Base-by-base conservation (phyloP, 2,797 vertebrate species). In the Acrocephalus scirpaceus region DNA sequence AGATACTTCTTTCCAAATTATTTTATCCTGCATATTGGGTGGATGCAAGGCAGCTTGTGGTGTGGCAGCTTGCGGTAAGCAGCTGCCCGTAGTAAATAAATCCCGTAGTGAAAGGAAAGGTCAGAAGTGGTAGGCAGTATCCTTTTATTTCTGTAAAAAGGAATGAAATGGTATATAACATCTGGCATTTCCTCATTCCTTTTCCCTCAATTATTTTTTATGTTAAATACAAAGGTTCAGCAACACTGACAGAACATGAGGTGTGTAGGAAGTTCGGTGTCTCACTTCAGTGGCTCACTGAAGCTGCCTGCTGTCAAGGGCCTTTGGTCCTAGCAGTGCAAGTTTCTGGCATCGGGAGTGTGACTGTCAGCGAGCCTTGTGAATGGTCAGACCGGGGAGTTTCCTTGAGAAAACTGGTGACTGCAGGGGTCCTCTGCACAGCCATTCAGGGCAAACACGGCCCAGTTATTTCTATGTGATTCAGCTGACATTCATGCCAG, bases 361-460 rank as follows among this genome's bases (percentile, higher is more conserved):
- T 3, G n/a, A 12, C 19, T 7, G 13, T 27, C 32, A 62, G 38
- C 16, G 14, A 75, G 9, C 15, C 48, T 62, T 25, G 32, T 11
- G 11, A 70, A 64, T 4, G 10, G 32, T 30, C 32, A n/a, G 11
- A 44, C 7, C 0, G 1, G 27, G 11, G 56, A 29, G 9, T 16
- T 38, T n/a, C 36, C 27, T 18, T 21, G 14, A 70, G 48, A 75
- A 36, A 5, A 27, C 30, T 5, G 1, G 3, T 2, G 10, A 7
- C 32, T 0, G 6, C 2, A 1, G 25, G 23, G 29, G 20, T 50
- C n/a, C 42, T 29, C 7, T 1, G 36, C 23, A 11, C 23, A 25
- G 9, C 8, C 13, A 9, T 16, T 21, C 2, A 3, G 16, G 16
- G 23, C 11, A n/a, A 50, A 30, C 34, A 10, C 2, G 17, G 62